Conservation (phyloP, 1,140 invertebrate species). For the Drosophila micromelanica region DNA sequence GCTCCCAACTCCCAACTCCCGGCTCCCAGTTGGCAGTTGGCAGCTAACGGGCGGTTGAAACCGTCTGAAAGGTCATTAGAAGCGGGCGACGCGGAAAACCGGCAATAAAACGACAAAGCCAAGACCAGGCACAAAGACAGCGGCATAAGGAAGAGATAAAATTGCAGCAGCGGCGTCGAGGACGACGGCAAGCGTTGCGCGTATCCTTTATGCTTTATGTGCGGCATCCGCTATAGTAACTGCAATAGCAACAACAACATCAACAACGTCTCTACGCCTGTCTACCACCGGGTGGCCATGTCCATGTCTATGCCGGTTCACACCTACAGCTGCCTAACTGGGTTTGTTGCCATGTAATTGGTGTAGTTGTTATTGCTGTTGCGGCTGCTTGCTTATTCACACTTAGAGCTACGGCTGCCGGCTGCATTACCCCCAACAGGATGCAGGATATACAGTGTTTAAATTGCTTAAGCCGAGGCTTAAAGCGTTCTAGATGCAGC, state of each 20-base stretch:
- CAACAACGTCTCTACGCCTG: background rate
- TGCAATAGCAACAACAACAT: constrained; percentile 11
- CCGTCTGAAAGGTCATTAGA: constrained; percentile 69
- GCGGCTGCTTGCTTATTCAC: constrained; percentile 63
- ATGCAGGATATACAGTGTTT: constrained; percentile 78
- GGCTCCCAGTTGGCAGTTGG: constrained; percentile 17
- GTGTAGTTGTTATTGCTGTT: constrained; percentile 59
- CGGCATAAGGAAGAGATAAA: constrained; percentile 77
- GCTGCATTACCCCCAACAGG: constrained; percentile 59
- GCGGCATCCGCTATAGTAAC: constrained; percentile 62
- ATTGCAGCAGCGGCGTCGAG: constrained; percentile 46
- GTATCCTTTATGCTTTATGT: constrained; percentile 76
- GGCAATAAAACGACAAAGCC: constrained; percentile 81
- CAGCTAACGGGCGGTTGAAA: constrained; percentile 10
- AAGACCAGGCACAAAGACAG: constrained; percentile 63
- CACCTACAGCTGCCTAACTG: constrained; percentile 54
- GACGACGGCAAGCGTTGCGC: constrained; percentile 32
- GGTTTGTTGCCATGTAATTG: constrained; percentile 63
- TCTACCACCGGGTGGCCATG: background rate
- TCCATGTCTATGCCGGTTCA: constrained; percentile 46
- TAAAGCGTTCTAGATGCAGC: constrained; percentile 60
- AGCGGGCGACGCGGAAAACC: constrained; percentile 67
- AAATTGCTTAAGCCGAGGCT: constrained; percentile 70
- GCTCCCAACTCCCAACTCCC: constrained; percentile 6
- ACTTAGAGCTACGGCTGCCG: constrained; percentile 49